These are phyloP conservation scores for Hyperoodon ampullatus DNA, from an alignment of 2,113 vertebrate species.

Conservation along the genomic window DNA sequence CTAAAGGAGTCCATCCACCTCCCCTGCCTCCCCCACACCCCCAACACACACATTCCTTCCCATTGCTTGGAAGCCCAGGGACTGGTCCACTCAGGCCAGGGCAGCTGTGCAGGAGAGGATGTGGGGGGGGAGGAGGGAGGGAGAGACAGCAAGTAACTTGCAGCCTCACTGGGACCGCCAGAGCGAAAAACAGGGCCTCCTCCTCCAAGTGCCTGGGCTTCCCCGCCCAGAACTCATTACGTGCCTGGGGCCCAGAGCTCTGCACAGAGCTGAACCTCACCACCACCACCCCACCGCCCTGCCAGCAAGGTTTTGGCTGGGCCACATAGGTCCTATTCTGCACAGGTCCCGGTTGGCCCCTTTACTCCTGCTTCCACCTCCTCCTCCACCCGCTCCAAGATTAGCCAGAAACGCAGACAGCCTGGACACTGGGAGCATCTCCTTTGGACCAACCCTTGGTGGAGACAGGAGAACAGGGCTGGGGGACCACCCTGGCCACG, in stretches of 20 bases:
- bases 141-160: background rate
- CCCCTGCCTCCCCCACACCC: background rate
- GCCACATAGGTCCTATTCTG: background rate
- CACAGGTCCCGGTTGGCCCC: background rate
- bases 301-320: background rate
- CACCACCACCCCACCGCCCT: background rate
- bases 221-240: background rate
- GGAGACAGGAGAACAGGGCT: background rate
- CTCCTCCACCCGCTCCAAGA: background rate
- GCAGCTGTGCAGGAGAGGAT: constrained; percentile 35
- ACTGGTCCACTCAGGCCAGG: background rate
- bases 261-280: background rate
- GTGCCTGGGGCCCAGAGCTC: background rate
- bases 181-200: background rate
- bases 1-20: background rate
- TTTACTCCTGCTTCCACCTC: background rate
- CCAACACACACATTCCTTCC: constrained; percentile 46
- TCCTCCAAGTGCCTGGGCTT: background rate
- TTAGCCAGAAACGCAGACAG: background rate
- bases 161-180: background rate
- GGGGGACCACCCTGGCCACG: background rate
- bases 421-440: background rate
- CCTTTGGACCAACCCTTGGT: background rate
- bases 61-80: constrained; percentile 48
- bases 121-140: background rate